Conservation (phyloP, 2,888 invertebrate genomes). For the Euzetes globulus region DNA sequence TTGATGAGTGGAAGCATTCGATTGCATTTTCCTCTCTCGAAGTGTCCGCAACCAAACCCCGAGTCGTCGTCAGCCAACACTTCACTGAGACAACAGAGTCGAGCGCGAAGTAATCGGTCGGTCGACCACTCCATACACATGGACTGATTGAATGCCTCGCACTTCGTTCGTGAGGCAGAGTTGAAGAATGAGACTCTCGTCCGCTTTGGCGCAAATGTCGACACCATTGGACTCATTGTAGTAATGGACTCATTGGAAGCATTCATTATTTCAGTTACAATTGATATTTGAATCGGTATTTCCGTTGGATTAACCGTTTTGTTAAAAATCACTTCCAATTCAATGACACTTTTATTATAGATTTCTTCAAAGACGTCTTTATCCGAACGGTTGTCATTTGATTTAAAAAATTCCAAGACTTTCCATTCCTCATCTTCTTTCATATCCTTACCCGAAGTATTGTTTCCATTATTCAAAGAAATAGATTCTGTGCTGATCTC, state of each 20-base stretch:
- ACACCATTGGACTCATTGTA: neutral
- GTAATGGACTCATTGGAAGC: neutral
- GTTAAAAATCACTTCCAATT: neutral
- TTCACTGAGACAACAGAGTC: conserved; percentile 34
- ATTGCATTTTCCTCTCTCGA: conserved; percentile 25
- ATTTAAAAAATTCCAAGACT: neutral
- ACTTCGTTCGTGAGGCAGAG: neutral
- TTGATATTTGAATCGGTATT: neutral
- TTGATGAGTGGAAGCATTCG: conserved; percentile 33
- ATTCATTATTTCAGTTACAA: neutral
- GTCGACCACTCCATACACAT: conserved; percentile 34
- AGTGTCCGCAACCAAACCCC: conserved; percentile 33
- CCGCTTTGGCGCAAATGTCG: neutral
- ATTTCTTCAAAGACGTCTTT: neutral
- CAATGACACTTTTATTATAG: neutral
- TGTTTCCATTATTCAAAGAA: neutral
- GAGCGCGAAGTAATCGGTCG: conserved; percentile 21
- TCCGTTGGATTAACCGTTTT: neutral
- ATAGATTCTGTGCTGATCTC: neutral
- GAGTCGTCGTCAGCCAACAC: neutral
- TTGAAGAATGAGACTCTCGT: neutral
- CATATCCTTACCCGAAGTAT: neutral
- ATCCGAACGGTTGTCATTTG: neutral
- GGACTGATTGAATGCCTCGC: neutral
- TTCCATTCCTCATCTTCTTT: conserved; percentile 12